Evolutionary conservation across 2,888 invertebrate species (phyloP).

Genomic region (Acronicta alni): DNA sequence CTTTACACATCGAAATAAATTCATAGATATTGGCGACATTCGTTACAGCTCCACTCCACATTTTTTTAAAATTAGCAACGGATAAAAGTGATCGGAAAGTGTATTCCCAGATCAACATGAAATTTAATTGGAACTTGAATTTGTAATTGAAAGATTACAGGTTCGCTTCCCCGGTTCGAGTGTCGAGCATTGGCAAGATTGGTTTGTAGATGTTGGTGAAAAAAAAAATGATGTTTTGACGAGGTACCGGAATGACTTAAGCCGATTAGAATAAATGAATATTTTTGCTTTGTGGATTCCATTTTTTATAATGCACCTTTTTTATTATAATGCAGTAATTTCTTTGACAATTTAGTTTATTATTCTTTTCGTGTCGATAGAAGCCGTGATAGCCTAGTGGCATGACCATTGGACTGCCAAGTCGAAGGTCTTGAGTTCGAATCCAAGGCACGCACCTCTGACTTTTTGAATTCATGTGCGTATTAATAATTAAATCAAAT

Average conservation of each 20-base stretch:
- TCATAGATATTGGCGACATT: conserved; percentile 32
- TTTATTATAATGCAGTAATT: too few species aligned
- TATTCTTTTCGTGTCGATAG: too few species aligned
- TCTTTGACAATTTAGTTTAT: too few species aligned
- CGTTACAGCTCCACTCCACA: conserved; percentile 48
- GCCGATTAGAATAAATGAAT: conserved; percentile 25
- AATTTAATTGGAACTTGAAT: conserved; percentile 84
- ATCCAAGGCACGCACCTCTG: too few species aligned
- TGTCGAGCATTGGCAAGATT: conserved; percentile 62
- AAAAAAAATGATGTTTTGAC: conserved; percentile 52
- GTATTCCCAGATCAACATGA: conserved; percentile 76
- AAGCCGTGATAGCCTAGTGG: too few species aligned
- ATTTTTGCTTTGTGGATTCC: conserved; percentile 18
- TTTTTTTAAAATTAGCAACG: conserved; percentile 70
- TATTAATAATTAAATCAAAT: too few species aligned
- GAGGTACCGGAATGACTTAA: conserved; percentile 34
- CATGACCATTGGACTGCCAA: too few species aligned
- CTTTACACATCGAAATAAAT: conserved; percentile 35
- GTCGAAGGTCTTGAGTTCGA: too few species aligned
- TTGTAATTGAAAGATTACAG: conserved; percentile 82
- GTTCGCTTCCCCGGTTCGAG: conserved; percentile 65
- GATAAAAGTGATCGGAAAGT: conserved; percentile 65
- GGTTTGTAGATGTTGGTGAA: conserved; percentile 40
- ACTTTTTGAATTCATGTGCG: too few species aligned
- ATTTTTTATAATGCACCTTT: conserved; percentile 22